phyloP scores from a whole-genome alignment of 2,797 vertebrate genomes.

The Borostomias antarcticus region DNA sequence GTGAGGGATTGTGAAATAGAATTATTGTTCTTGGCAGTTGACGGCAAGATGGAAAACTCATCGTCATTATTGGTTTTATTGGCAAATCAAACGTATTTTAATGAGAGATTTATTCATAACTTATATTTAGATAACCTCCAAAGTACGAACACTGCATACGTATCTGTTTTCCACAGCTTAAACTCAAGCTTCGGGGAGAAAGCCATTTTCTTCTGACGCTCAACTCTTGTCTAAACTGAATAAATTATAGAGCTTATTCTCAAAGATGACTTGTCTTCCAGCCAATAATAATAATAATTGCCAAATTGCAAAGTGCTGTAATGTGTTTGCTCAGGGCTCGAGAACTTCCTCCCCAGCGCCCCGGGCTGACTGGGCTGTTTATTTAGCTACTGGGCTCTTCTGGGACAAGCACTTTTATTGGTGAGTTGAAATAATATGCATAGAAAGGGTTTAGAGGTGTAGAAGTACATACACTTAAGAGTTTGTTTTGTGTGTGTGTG shows the following conservation, averaged over 20 bases:
- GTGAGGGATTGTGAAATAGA: slow-evolving; percentile 58
- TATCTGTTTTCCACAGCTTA: slow-evolving; percentile 46
- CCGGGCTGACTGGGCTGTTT: no score
- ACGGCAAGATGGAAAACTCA: slow-evolving; percentile 64
- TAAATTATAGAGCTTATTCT: slow-evolving; percentile 33
- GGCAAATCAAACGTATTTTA: slow-evolving; percentile 65
- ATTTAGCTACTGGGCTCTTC: background rate
- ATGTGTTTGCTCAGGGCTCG: slow-evolving; percentile 1
- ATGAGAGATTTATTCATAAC: slow-evolving; percentile 64
- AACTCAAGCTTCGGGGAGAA: slow-evolving; percentile 19
- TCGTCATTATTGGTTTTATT: slow-evolving; percentile 62
- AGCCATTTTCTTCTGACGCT: slow-evolving; percentile 9
- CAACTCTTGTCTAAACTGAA: slow-evolving; percentile 38
- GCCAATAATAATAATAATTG: slow-evolving; percentile 44
- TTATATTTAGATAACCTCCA: slow-evolving; percentile 65
- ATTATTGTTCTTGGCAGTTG: slow-evolving; percentile 67
- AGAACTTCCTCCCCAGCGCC: background rate
- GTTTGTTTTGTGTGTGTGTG: background rate
- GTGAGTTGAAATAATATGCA: background rate
- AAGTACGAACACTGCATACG: slow-evolving; percentile 53
- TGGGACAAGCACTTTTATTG: background rate
- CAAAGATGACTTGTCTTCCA: slow-evolving; percentile 29
- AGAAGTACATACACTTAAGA: background rate
- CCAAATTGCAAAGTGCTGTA: slow-evolving; percentile 27
- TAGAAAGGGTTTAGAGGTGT: no score